Conservation (phyloP, 1,140 invertebrate genomes). For the Stegodyphus dumicola region DNA sequence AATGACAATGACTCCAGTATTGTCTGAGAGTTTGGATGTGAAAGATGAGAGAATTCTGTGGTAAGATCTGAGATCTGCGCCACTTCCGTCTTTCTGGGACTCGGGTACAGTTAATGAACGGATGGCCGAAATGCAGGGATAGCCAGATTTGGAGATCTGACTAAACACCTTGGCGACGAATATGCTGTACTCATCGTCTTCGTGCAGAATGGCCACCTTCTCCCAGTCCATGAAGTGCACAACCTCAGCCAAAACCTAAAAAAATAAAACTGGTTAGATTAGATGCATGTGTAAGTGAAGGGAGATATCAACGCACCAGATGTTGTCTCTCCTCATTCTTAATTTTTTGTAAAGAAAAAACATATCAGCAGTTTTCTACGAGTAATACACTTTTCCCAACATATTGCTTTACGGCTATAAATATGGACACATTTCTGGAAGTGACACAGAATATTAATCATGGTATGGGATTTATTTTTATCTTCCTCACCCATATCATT, state of each 20-base stretch:
- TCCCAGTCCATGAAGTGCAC: constrained; percentile 67
- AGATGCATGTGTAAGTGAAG: too few species aligned
- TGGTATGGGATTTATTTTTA: too few species aligned
- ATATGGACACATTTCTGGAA: too few species aligned
- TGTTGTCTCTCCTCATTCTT: not conserved
- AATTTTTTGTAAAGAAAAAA: too few species aligned
- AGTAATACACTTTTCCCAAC: too few species aligned
- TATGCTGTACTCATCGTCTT: constrained; percentile 65
- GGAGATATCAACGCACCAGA: too few species aligned
- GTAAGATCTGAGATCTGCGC: constrained; percentile 8
- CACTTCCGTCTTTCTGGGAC: not conserved
- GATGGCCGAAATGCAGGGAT: constrained; percentile 59
- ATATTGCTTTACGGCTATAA: too few species aligned
- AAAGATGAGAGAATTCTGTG: constrained; percentile 64
- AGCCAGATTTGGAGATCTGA: constrained; percentile 58
- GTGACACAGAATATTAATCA: too few species aligned
- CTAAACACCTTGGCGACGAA: constrained; percentile 64
- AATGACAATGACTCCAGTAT: constrained; percentile 60
- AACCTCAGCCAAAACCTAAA: constrained; percentile 65
- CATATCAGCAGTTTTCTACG: too few species aligned
- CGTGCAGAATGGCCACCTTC: constrained; percentile 66
- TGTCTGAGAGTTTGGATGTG: constrained; percentile 62
- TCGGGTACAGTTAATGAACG: constrained; percentile 39
- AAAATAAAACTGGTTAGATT: not conserved
- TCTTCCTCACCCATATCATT: too few species aligned